Conservation (phyloP, 2,888 invertebrate genomes). For the Chaitophorus viminalis region DNA sequence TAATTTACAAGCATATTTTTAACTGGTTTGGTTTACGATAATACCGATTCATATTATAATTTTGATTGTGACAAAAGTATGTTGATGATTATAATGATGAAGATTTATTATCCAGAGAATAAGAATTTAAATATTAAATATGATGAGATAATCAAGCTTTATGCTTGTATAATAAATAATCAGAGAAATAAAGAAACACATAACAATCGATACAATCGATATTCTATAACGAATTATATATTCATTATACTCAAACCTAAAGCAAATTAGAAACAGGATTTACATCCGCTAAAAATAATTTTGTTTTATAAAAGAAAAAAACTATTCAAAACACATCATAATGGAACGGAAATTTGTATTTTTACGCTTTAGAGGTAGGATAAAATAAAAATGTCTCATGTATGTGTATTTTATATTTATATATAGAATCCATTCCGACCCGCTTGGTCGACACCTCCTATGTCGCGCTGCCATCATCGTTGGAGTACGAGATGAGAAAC, state of each 20-base stretch:
- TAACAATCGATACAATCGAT: not conserved
- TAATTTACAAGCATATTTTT: no score
- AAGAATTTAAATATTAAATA: no score
- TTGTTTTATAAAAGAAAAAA: not conserved
- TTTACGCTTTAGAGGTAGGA: not conserved
- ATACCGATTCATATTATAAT: no score
- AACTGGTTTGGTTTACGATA: no score
- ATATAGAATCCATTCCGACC: not conserved
- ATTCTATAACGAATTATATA: not conserved
- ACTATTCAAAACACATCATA: not conserved
- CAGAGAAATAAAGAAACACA: no score
- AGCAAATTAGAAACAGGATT: not conserved
- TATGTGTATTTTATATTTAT: not conserved
- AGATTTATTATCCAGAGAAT: no score
- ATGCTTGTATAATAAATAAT: no score
- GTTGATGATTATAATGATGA: no score
- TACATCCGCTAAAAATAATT: not conserved
- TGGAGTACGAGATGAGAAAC: not conserved
- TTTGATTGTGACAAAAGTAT: no score
- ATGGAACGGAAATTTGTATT: conserved; percentile 30
- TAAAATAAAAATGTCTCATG: not conserved
- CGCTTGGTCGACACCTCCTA: not conserved
- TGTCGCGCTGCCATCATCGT: not conserved
- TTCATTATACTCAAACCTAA: not conserved
- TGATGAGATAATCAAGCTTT: no score